phyloP scores from a whole-genome alignment of 2,888 invertebrate genomes.

The Aspidiotus rigidus region DNA sequence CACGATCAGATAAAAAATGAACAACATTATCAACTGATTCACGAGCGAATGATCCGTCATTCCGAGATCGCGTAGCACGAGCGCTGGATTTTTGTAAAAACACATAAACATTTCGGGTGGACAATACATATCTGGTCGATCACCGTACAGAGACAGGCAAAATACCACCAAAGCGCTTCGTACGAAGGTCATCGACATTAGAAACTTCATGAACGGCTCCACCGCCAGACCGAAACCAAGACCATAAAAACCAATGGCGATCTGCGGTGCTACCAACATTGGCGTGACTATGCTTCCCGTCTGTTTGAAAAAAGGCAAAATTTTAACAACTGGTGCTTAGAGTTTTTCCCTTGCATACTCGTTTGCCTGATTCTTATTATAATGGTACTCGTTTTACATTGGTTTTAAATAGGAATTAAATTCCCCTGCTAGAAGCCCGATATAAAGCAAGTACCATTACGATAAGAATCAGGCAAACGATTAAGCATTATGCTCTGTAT shows the following conservation, averaged over 20 bases:
- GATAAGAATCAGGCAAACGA: too few relatives aligned
- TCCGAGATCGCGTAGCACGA: slow-evolving; percentile 58
- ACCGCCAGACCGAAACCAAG: slow-evolving; percentile 53
- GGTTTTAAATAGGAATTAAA: not conserved
- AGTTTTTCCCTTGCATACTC: not conserved
- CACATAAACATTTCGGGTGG: slow-evolving; percentile 49
- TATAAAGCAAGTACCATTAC: too few relatives aligned
- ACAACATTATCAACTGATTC: slow-evolving; percentile 51
- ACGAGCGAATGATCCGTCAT: slow-evolving; percentile 48
- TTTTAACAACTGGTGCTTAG: not conserved
- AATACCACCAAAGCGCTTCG: slow-evolving; percentile 58
- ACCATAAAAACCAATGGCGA: slow-evolving; percentile 53
- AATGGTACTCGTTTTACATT: too few relatives aligned
- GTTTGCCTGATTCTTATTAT: too few relatives aligned
- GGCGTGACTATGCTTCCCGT: slow-evolving; percentile 55
- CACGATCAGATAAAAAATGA: slow-evolving; percentile 50
- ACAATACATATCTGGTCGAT: slow-evolving; percentile 54
- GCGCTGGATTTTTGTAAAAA: slow-evolving; percentile 48
- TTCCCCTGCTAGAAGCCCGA: not conserved
- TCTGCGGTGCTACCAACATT: slow-evolving; percentile 49
- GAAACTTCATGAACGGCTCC: slow-evolving; percentile 48
- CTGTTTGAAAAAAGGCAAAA: slow-evolving; percentile 43
- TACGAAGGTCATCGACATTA: slow-evolving; percentile 55
- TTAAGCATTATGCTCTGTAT: not conserved
- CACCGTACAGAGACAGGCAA: slow-evolving; percentile 51